phyloP scores from a whole-genome alignment of 2,797 vertebrate genomes.

The Neosilurus mollespiculum region DNA sequence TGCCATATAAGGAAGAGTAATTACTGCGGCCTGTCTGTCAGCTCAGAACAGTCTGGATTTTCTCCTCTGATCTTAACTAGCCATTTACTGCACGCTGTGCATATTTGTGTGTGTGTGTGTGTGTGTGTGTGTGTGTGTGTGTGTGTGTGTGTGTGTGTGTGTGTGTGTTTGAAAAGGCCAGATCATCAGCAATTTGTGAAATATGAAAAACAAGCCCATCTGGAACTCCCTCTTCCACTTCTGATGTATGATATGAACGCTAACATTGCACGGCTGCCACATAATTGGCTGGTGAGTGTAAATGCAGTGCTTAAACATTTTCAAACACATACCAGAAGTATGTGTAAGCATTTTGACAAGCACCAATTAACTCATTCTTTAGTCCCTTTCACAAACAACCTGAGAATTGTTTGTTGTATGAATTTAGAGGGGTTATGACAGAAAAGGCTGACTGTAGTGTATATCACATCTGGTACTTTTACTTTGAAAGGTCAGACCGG shows the following conservation, averaged over 20 bases:
- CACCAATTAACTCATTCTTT: not conserved
- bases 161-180: not conserved
- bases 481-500: too few species aligned
- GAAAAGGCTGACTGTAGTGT: too few species aligned
- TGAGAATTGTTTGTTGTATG: too few species aligned
- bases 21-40: not conserved
- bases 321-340: not conserved
- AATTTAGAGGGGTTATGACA: too few species aligned
- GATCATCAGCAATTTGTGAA: not conserved
- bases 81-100: not conserved
- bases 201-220: not conserved
- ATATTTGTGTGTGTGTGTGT: too few species aligned
- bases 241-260: not conserved
- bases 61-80: too few species aligned
- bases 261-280: not conserved
- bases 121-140: too few species aligned
- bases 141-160: too few species aligned
- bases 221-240: not conserved
- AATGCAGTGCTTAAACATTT: not conserved
- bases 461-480: too few species aligned
- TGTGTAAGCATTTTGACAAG: not conserved
- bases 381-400: too few species aligned
- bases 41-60: not conserved
- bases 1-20: too few species aligned
- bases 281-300: not conserved